Conservation (phyloP, 2,113 vertebrate species). For the Carettochelys insculpta region DNA sequence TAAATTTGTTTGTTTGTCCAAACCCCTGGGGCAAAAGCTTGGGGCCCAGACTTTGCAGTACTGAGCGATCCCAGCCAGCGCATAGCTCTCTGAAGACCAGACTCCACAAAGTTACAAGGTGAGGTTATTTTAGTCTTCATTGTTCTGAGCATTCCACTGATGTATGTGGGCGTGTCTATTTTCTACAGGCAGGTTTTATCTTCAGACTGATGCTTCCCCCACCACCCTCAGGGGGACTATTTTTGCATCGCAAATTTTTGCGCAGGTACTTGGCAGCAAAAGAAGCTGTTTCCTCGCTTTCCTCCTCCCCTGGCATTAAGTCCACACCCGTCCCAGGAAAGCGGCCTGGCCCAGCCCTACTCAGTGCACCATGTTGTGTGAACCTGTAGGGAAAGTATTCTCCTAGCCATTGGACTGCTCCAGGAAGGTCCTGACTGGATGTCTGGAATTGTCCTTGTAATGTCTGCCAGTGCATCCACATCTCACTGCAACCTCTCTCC, state of each 20-base stretch:
- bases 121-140: not conserved
- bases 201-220: not conserved
- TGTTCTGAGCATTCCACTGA: not conserved
- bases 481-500: too few relatives aligned
- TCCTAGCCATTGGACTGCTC: too few relatives aligned
- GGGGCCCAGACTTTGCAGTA: not conserved
- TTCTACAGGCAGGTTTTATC: not conserved
- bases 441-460: too few relatives aligned
- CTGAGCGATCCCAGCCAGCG: not conserved
- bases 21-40: too few relatives aligned
- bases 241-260: fast-evolving
- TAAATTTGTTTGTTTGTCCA: too few relatives aligned
- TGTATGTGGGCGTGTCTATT: not conserved
- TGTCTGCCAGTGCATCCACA: too few relatives aligned
- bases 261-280: not conserved
- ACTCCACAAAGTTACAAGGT: not conserved
- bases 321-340: too few relatives aligned
- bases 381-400: too few relatives aligned
- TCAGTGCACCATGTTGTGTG: too few relatives aligned
- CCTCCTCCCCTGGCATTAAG: not conserved
- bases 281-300: not conserved
- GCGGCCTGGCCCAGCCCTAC: too few relatives aligned
- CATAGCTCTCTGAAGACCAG: not conserved
- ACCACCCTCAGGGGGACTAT: fast-evolving
- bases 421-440: too few relatives aligned